These are phyloP conservation scores for Pontoporia blainvillei DNA, from an alignment of 2,113 vertebrate genomes.

Conservation along the genomic window DNA sequence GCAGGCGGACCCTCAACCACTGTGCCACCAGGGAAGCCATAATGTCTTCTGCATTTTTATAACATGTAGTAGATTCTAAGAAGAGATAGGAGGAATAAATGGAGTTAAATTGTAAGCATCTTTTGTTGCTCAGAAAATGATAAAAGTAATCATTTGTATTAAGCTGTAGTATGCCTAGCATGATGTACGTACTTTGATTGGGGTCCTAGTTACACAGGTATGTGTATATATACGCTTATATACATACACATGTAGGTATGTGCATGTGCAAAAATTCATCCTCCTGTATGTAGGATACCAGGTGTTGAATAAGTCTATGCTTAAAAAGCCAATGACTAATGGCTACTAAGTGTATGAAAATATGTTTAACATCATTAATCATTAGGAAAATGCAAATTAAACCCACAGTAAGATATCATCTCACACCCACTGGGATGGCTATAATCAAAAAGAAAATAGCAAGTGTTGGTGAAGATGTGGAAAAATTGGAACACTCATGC, in stretches of 20 bases:
- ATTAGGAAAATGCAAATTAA: constrained; percentile 1
- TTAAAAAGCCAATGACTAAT: background rate
- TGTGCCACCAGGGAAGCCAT: too few relatives aligned
- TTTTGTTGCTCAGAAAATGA: constrained; percentile 13
- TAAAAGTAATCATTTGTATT: constrained; percentile 1
- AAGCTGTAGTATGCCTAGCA: background rate
- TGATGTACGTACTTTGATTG: background rate
- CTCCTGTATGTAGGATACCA: background rate
- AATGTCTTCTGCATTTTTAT: background rate
- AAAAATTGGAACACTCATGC: background rate
- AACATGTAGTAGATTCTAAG: background rate
- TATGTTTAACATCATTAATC: background rate
- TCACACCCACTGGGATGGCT: background rate
- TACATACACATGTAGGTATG: background rate
- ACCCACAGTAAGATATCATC: background rate
- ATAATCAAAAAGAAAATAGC: background rate
- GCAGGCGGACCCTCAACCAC: too few relatives aligned
- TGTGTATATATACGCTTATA: background rate
- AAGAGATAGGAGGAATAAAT: background rate
- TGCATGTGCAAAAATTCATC: background rate
- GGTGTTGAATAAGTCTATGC: background rate
- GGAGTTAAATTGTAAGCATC: background rate
- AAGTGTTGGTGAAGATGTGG: background rate
- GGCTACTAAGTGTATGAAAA: background rate
- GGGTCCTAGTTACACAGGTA: background rate